Evolutionary conservation across 2,888 invertebrate species (phyloP).

Genomic region (Sarcophaga subvicina): DNA sequence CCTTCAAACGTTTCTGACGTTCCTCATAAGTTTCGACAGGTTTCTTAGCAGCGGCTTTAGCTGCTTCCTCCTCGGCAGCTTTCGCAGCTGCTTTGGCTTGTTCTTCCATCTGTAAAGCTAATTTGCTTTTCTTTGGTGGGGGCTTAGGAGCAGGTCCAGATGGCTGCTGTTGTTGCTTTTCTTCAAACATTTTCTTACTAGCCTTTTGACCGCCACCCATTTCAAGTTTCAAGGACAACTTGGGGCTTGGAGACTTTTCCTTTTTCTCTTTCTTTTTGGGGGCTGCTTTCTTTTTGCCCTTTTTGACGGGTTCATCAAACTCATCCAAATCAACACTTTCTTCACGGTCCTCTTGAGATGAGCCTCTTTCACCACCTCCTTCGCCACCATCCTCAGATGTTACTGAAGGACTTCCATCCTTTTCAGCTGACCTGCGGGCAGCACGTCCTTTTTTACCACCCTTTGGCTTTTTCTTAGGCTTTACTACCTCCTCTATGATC

Average conservation of each 20-base stretch:
- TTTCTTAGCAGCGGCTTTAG: slow-evolving; percentile 76
- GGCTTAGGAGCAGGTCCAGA: slow-evolving; percentile 77
- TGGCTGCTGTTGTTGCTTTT: slow-evolving; percentile 73
- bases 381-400: slow-evolving; percentile 60
- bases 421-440: slow-evolving; percentile 76
- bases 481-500: slow-evolving; percentile 76
- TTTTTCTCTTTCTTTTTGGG: slow-evolving; percentile 80
- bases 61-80: slow-evolving; percentile 78
- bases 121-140: slow-evolving; percentile 80
- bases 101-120: slow-evolving; percentile 80
- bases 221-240: slow-evolving; percentile 79
- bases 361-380: no score
- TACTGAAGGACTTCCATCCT: slow-evolving; percentile 73
- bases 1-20: slow-evolving; percentile 78
- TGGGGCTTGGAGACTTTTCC: slow-evolving; percentile 80
- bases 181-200: slow-evolving; percentile 80
- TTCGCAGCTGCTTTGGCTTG: slow-evolving; percentile 80
- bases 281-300: slow-evolving; percentile 78
- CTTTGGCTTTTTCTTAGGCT: slow-evolving; percentile 77
- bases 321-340: slow-evolving; percentile 78
- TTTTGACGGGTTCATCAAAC: slow-evolving; percentile 76
- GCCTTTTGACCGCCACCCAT: slow-evolving; percentile 79
- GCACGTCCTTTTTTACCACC: slow-evolving; percentile 74
- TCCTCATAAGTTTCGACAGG: slow-evolving; percentile 79
- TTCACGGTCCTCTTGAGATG: slow-evolving; percentile 73